Evolutionary conservation across 1,140 invertebrate genomes (phyloP), one percentile per base, ranked within the genome.

Genomic region (Chelonus insularis): DNA sequence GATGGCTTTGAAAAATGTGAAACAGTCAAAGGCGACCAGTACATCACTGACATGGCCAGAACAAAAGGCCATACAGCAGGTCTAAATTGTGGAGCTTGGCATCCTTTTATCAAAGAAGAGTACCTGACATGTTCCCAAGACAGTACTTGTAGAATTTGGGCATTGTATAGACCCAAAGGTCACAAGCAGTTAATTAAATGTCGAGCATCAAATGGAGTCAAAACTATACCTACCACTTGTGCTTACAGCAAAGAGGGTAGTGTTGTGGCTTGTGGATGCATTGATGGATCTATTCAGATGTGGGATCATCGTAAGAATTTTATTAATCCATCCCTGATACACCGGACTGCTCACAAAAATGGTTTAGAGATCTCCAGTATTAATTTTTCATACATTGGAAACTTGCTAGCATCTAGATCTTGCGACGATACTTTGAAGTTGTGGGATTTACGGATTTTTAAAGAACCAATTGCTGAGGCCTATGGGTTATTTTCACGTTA

Each of bases 21-120:
- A 81, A 98, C 96, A 69, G 90, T 95, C 0, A 97, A 98, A 80
- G 93, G 96, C 2, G 96, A 99, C 81, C 96, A 97, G 78, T 99
- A 99, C 73, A 90, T 99, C 29, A 88, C 90, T 1, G 97, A 99
- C 79, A 94, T 96, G 89, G 88, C 91, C 0, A 86, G 87, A 66
- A 99, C 97, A 0, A 97, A 98, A 82, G 98, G 98, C 0, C 98
- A 99, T 74, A 92, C 93, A 8, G 95, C 95, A 0, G 88, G 93
- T 41, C 78, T 99, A 5, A 97, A 96, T 67, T 86, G 86, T 65
- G 96, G 96, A 1, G 89, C 88, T 68, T 99, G 96, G 94, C 94
- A 98, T 86, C 97, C 97, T 0, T 89, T 91, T 62, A 85, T 87
- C 0, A 89, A 91, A 66, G 91, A 96, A 71, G 95, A 98, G 77